Base-by-base conservation (phyloP, 37 sponge, comb jelly and placozoan genomes). In the Beroe forskalii region DNA sequence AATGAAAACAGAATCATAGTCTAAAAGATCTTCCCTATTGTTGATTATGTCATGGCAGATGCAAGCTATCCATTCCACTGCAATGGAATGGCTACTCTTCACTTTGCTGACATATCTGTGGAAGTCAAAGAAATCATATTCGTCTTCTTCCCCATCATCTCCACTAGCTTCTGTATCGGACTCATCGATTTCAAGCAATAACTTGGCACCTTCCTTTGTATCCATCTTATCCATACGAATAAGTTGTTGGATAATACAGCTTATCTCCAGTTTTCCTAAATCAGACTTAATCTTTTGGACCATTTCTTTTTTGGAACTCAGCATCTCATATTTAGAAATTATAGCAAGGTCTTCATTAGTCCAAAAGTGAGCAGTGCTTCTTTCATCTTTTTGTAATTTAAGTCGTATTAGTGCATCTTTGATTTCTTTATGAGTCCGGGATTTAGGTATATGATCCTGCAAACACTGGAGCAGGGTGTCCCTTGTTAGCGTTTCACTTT, bases 101-200 rank as follows among this genome's bases (percentile, higher is more conserved):
- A 80, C 12, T 27, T 27, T 44, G 2, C 27, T 41, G 2, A 80
- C 86, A 80, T 80, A 44, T 25, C 28, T 80, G 55, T 43, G 55
- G 42, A 80, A 44, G 22, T 80, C 86, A 23, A 80, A 80, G 55
- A 80, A 80, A 41, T 80, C 86, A 80, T 41, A 44, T 38, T 80
- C 86, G n/a, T 72, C 76, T 72, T 72, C 76, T 27, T 80, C 86
- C 12, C 8, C 43, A 24, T 80, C 86, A n/a, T 41, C 43, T 1
- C 20, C 86, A 22, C 35, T 37, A 2, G 0, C 86, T 20, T 80
- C 86, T 22, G 55, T n/a, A 4, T 80, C 43, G 8, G 30, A 23
- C 27, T 43, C 55, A 24, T 44, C 31, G 27, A 41, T 4, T 25
- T 80, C 55, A 44, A 80, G 28, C 24, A 42, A 25, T 14, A 80